Base-by-base conservation (phyloP, 1,140 invertebrate species). In the Drosophila sp. region DNA sequence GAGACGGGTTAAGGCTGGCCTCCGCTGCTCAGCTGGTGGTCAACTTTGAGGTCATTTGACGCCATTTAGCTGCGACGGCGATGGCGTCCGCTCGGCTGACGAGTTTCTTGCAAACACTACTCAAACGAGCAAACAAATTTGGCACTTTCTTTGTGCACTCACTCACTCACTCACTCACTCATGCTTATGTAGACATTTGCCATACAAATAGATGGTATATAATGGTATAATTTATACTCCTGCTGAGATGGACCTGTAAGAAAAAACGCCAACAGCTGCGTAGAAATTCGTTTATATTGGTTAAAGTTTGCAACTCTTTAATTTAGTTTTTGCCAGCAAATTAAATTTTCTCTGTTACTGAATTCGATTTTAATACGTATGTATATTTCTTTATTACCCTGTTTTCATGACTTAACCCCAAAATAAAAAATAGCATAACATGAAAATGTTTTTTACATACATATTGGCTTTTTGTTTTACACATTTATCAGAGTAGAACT, bases 381-480 rank as follows among this genome's bases (percentile, higher is more conserved):
- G 74, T 79, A 79, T 79, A 77, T 79, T 70, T 70, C 60, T 79
- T 79, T 79, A 79, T 79, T 79, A 79, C 77, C 77, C 77, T 79
- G 77, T 79, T 79, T 17, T 68, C 44, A 79, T 58, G 30, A 67
- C 44, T 79, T 66, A 70, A 70, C 62, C 74, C 70, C 74, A 47
- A 70, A 72, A 72, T 61, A 65, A 65, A 27, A 25, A 33, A 62
- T 50, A 32, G 40, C 41, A 50, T 47, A 62, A 50, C 60, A 50
- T 33, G 17, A 62, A 33, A 62, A 50, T 50, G 60, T 50, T 56
- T 60, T 60, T 17, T 17, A 17, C 17, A 17, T 63, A 63, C 69
- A 66, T 55, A 66, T 60, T 50, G 29, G 61, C 44, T 17, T 63
- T 67, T 74, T 75, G 62, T 7, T 63, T 68, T 67, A 50, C 23